Conservation (phyloP, 2,888 invertebrate species). For the Drosophila pegasa region DNA sequence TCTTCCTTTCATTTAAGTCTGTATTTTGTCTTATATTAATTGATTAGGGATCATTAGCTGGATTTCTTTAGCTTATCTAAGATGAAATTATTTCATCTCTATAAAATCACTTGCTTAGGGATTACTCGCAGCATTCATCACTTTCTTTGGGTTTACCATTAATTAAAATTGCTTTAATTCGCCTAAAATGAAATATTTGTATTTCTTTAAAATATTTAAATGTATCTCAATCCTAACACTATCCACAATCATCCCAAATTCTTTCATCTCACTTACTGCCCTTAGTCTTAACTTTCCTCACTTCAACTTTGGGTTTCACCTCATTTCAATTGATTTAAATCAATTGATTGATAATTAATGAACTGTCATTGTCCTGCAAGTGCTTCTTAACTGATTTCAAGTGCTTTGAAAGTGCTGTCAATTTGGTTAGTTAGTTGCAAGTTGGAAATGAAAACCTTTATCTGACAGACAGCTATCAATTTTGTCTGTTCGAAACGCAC, state of each 20-base stretch:
- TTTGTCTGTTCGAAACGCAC: neutral
- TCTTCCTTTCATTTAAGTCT: neutral
- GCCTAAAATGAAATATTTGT: neutral
- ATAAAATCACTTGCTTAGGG: too few species aligned
- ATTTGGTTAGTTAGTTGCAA: slow-evolving; percentile 1
- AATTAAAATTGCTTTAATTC: neutral
- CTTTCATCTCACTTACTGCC: neutral
- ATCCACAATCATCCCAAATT: neutral
- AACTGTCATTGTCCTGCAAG: neutral
- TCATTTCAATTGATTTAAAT: neutral
- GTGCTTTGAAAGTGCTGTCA: neutral
- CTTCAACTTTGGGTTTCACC: neutral
- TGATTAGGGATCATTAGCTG: neutral
- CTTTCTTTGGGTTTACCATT: too few species aligned
- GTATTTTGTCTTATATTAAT: neutral
- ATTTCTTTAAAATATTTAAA: neutral
- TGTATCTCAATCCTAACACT: neutral
- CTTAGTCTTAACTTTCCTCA: neutral
- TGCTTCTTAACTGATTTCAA: slow-evolving; percentile 5
- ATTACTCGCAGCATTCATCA: too few species aligned
- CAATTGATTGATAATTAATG: slow-evolving; percentile 2
- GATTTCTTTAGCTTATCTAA: neutral
- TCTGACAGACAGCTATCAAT: neutral
- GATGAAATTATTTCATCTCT: neutral
- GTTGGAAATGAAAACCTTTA: neutral